Evolutionary conservation across 2,113 vertebrate species (phyloP).

Genomic region (Otolemur garnettii): DNA sequence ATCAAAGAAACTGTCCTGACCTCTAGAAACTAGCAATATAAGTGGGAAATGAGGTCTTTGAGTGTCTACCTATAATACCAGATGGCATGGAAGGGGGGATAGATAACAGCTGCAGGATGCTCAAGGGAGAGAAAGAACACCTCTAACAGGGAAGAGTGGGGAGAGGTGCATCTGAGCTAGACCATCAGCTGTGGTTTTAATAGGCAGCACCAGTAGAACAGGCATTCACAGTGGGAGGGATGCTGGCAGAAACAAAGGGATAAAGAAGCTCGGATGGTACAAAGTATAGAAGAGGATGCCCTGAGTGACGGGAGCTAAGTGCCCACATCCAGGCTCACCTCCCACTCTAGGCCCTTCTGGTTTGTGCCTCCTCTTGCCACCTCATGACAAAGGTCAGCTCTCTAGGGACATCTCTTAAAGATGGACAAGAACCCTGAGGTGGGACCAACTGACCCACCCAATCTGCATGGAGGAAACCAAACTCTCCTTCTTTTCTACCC

Average conservation of each 20-base stretch:
- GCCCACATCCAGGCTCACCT: neutral
- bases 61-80: neutral
- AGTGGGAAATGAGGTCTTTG: neutral
- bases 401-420: neutral
- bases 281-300: neutral
- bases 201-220: neutral
- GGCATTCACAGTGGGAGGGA: neutral
- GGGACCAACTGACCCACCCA: neutral
- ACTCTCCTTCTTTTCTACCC: neutral
- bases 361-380: neutral
- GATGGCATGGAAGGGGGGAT: neutral
- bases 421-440: neutral
- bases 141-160: neutral
- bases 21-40: neutral
- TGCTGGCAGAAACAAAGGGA: neutral
- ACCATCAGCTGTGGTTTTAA: neutral
- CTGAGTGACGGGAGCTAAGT: neutral
- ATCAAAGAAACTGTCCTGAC: slow-evolving; percentile 22
- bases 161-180: neutral
- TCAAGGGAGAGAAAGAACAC: neutral
- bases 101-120: neutral
- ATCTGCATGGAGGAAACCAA: neutral
- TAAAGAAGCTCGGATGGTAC: neutral
- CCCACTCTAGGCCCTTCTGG: neutral
- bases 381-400: neutral